A percentile compares a stretch with the other conserved stretches of the same genome.
These are phyloP conservation scores for Theonella swinhoei DNA, from an alignment of 37 sponge, comb jelly and placozoan genomes.

Conservation along the genomic window DNA sequence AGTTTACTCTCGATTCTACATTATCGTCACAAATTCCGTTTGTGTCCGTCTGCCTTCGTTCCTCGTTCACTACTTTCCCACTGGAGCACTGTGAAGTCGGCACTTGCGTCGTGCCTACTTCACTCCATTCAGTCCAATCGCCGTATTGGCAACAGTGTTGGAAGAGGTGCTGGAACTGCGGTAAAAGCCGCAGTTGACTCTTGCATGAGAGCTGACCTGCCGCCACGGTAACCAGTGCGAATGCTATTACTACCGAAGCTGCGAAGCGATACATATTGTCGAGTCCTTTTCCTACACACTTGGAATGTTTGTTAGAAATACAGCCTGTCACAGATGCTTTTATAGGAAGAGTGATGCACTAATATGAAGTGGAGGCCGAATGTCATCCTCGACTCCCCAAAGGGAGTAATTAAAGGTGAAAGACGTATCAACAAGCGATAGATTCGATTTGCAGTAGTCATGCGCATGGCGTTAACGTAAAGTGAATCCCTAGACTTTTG, in stretches of 20 bases:
- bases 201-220: neutral
- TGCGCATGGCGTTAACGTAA: too few relatives aligned
- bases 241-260: neutral
- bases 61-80: neutral
- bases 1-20: too few relatives aligned
- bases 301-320: too few relatives aligned
- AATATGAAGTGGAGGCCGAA: too few relatives aligned
- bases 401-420: too few relatives aligned
- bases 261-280: neutral
- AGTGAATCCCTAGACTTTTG: too few relatives aligned
- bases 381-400: too few relatives aligned
- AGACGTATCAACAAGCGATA: too few relatives aligned
- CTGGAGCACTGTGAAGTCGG: neutral
- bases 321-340: too few relatives aligned
- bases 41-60: neutral
- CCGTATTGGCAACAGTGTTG: neutral
- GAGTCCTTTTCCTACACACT: too few relatives aligned
- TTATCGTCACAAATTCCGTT: neutral
- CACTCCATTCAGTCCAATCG: neutral
- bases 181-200: neutral
- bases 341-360: too few relatives aligned
- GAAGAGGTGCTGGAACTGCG: neutral
- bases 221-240: neutral
- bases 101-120: neutral
- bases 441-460: too few relatives aligned